A percentile compares a stretch with the other conserved stretches of the same genome.
phyloP scores from a whole-genome alignment of 2,888 invertebrate species.

The Andricus curvator region DNA sequence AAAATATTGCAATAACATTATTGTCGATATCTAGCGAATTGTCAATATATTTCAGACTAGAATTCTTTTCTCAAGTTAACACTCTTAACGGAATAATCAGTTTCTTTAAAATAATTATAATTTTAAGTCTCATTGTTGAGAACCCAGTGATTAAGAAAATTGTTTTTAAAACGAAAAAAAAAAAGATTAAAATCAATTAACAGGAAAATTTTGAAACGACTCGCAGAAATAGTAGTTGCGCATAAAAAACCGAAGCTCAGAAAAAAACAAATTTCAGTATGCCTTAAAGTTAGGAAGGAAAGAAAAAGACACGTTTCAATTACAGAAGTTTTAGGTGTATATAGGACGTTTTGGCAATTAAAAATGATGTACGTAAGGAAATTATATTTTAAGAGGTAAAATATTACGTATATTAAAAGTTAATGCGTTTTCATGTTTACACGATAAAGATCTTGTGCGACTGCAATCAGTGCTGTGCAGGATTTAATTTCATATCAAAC shows the following conservation, averaged over 20 bases:
- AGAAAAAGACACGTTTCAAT: not conserved
- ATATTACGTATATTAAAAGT: constrained; percentile 37
- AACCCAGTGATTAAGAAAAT: not conserved
- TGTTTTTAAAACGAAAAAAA: not conserved
- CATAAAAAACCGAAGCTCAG: not conserved
- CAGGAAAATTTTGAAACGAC: not conserved
- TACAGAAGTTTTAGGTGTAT: constrained; percentile 18
- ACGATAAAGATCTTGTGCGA: constrained; percentile 31
- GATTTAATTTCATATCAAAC: not conserved
- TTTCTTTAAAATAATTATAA: constrained; percentile 2
- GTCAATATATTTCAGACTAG: not conserved
- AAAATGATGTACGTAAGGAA: constrained; percentile 28
- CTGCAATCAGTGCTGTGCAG: constrained; percentile 12
- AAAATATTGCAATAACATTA: constrained; percentile 15
- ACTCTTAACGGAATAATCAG: not conserved
- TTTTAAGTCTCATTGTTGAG: not conserved
- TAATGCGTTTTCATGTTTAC: constrained; percentile 37
- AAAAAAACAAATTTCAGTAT: constrained; percentile 27
- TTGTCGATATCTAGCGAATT: constrained; percentile 21
- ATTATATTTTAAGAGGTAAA: constrained; percentile 40
- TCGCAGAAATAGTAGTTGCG: not conserved
- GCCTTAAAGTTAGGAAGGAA: constrained; percentile 27
- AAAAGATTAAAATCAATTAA: not conserved
- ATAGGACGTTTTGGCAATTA: constrained; percentile 43
- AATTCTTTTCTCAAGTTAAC: not conserved